Evolutionary conservation across 2,888 invertebrate genomes (phyloP), one percentile per base, ranked within the genome.

Genomic region (Chymomyza amoena): DNA sequence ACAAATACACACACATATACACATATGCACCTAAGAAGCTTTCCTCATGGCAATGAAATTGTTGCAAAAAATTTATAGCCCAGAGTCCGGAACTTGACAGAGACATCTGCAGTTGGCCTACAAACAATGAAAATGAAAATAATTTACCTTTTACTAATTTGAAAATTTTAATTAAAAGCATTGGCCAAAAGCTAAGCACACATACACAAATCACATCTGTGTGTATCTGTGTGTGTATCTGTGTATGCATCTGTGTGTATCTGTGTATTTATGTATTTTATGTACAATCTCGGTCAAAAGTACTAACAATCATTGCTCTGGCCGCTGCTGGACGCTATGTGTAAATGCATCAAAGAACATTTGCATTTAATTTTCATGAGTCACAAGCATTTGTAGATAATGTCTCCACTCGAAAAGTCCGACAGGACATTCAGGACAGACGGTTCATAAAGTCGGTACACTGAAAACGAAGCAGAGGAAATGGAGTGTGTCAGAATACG

Each of bases 111-210:
- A 20, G 15, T 28, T 72, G 65, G 16, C 25, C 9, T 60, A 60
- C n/a, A 20, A 25, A 28, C 62, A 68, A 71, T 66, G 66, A 66
- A 65, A 70, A 73, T 68, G 62, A 75, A 68, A 81, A 75, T 80
- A 72, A 73, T 74, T 81, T 75, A 79, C 81, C 79, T 84, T 78
- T 77, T 79, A 56, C 80, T 79, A 81, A 81, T 84, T 81, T 74
- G 70, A 69, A 81, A 81, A 81, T 81, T 84, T 84, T 81, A 81
- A 81, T 81, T 81, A 81, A 81, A 81, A 79, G 77, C 84, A 73
- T 72, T 79, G 68, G 64, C 72, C 65, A 61, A 66, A 66, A 77
- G 67, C 65, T 61, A 39, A 61, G 16, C 63, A 70, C 61, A 60
- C 32, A n/a, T 10, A 32, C 36, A 13, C 32, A 60, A 0, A n/a